Evolutionary conservation across 2,113 vertebrate genomes (phyloP).

Genomic region (Oriolus oriolus): DNA sequence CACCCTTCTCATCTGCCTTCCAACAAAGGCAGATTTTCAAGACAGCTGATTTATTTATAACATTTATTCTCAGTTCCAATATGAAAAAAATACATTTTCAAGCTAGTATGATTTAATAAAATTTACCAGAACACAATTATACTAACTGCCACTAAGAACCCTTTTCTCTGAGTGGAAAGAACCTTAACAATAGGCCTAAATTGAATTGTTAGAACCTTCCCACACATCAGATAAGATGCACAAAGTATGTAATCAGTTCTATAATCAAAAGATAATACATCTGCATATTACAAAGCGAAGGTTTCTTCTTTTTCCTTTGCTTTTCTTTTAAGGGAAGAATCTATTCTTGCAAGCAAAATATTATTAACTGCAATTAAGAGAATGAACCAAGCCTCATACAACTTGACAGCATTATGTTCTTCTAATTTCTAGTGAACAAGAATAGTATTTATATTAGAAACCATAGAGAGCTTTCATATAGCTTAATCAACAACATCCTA

Average conservation of each 20-base stretch:
- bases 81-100: neutral
- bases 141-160: neutral
- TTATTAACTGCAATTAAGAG: constrained; percentile 12
- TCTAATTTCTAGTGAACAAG: neutral
- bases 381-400: neutral
- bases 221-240: neutral
- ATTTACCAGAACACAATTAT: neutral
- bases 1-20: neutral
- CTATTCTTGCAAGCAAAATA: neutral
- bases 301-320: neutral
- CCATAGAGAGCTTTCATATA: neutral
- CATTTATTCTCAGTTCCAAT: neutral
- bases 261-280: neutral
- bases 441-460: neutral
- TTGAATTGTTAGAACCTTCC: neutral
- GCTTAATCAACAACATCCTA: neutral
- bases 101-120: neutral
- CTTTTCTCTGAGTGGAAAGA: neutral
- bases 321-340: neutral
- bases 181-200: neutral
- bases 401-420: neutral
- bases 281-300: neutral
- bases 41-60: neutral
- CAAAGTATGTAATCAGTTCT: neutral
- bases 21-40: neutral